Conservation (phyloP, 2,113 vertebrate genomes). For the Cynocephalus volans region DNA sequence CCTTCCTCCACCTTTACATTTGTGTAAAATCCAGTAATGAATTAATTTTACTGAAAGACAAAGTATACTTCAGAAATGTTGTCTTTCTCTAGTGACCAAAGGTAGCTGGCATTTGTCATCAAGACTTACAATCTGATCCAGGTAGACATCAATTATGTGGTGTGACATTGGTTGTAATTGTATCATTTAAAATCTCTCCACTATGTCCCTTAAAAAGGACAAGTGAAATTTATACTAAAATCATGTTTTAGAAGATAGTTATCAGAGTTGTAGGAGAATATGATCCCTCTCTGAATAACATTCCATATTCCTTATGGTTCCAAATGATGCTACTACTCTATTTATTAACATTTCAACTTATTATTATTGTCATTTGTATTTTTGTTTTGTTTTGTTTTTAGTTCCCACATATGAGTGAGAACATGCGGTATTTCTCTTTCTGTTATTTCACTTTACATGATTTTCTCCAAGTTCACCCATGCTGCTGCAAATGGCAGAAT, state of each 20-base stretch:
- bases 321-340: neutral
- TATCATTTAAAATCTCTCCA: slow-evolving; percentile 64
- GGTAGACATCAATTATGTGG: neutral
- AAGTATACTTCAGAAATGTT: neutral
- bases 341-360: too few species aligned
- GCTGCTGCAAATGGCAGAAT: too few species aligned
- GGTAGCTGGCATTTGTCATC: slow-evolving; percentile 60
- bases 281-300: neutral
- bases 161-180: neutral
- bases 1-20: too few species aligned
- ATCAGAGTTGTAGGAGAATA: neutral
- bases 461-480: too few species aligned
- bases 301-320: neutral
- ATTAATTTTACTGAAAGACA: slow-evolving; percentile 34
- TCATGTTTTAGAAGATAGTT: neutral
- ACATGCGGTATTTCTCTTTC: too few species aligned
- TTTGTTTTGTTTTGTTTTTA: too few species aligned
- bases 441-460: too few species aligned
- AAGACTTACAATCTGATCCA: slow-evolving; percentile 22
- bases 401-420: too few species aligned
- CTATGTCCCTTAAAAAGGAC: slow-evolving; percentile 41
- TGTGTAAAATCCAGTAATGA: neutral
- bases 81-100: slow-evolving; percentile 7
- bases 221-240: slow-evolving; percentile 58
- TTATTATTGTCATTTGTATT: too few species aligned